Evolutionary conservation across 53 echinoderm and acorn worm genomes (phyloP).

Genomic region (Temnopleurus reevesii): DNA sequence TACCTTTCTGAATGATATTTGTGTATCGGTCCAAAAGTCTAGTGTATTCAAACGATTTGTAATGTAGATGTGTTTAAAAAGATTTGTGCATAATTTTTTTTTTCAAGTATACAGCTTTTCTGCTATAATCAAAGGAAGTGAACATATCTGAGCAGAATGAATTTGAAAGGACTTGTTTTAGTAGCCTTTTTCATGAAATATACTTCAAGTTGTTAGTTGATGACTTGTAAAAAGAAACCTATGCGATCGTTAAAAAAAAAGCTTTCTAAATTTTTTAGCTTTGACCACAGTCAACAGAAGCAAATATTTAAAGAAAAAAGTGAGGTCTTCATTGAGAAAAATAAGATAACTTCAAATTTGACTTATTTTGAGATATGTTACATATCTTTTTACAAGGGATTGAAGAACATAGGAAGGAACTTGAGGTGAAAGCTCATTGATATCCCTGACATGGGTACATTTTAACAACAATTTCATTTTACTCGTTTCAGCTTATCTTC

Average conservation of each 20-base stretch:
- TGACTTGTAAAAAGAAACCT: neutral
- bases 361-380: neutral
- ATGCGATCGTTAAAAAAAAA: too few species aligned
- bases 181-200: neutral
- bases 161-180: neutral
- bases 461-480: neutral
- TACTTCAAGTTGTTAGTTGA: neutral
- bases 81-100: slow-evolving; percentile 44
- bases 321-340: too few species aligned
- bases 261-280: too few species aligned
- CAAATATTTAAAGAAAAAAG: too few species aligned
- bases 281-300: too few species aligned
- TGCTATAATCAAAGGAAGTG: neutral
- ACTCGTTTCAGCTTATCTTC: neutral
- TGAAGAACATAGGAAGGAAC: neutral
- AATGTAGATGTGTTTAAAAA: slow-evolving; percentile 13
- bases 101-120: neutral
- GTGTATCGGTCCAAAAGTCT: slow-evolving; percentile 48
- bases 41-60: slow-evolving; percentile 56
- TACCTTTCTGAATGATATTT: slow-evolving; percentile 61
- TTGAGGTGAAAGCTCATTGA: neutral
- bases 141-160: slow-evolving; percentile 11
- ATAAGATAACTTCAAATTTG: too few species aligned
- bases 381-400: neutral
- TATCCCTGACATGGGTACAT: neutral